Evolutionary conservation across 2,113 vertebrate species (phyloP).

Genomic region (Labeo rohita): DNA sequence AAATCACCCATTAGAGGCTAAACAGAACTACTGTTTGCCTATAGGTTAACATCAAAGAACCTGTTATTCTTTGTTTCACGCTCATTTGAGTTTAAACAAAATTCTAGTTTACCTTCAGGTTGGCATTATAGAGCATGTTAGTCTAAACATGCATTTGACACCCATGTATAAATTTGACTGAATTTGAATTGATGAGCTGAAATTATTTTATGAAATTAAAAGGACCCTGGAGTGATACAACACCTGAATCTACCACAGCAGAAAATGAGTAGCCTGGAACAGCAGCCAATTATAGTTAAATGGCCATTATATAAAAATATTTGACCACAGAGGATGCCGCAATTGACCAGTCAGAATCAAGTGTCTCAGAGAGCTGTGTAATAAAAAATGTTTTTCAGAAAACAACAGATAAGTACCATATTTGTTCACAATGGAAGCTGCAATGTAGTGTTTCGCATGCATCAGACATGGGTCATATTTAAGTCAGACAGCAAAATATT

Average conservation of each 20-base stretch:
- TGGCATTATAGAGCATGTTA: neutral
- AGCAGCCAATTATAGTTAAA: neutral
- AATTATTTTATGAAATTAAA: neutral
- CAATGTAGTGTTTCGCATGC: neutral
- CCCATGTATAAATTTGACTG: neutral
- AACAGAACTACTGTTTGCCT: neutral
- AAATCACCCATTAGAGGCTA: conserved; percentile 1
- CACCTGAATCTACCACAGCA: neutral
- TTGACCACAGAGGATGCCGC: neutral
- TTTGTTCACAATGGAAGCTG: neutral
- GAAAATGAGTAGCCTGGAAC: neutral
- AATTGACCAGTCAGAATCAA: conserved; percentile 9
- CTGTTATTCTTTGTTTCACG: neutral
- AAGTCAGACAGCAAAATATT: neutral
- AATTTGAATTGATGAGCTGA: neutral
- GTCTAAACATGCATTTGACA: neutral
- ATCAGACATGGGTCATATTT: neutral
- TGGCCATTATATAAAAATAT: neutral
- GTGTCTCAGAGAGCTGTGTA: neutral
- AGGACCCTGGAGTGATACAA: neutral
- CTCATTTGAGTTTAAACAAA: conserved; percentile 11
- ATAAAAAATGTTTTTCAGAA: neutral
- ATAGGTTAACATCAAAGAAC: neutral
- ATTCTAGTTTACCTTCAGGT: neutral
- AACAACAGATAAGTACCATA: neutral